Base-by-base conservation (phyloP, 2,113 vertebrate genomes). In the Panurus biarmicus region DNA sequence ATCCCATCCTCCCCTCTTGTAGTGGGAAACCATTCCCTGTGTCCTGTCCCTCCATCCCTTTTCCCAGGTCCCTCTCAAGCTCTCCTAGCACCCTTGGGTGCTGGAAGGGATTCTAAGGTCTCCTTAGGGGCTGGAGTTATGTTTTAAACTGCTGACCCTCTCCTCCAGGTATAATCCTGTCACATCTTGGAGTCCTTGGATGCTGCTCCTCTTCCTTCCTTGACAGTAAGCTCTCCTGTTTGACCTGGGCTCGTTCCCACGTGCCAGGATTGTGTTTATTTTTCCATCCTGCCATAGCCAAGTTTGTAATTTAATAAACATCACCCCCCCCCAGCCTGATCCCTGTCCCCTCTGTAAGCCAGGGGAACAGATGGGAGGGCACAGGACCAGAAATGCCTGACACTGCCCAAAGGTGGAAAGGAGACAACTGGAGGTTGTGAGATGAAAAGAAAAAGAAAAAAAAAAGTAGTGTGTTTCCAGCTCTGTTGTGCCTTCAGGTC, bases 321-420 rank as follows among this genome's bases (percentile, higher is more conserved):
- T 73, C 45, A 35, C n/a, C 47, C 33, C 51, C 31, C 14, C 53
- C 45, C 8, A 5, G 47, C 73, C 78, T 1, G 7, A n/a, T 87
- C 85, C 56, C 85, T 82, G 54, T 76, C 86, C 75, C 45, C 71
- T 92, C 45, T 57, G 33, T 64, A 26, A 92, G 62, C 71, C 89
- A 83, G 86, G 67, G 79, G 31, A 93, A 57, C 91, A 94, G 91
- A 94, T 92, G 91, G 79, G 58, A 96, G 58, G 83, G 89, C 94
- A 93, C 25, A 17, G 62, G 36, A 93, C 72, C 71, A 70, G 82
- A 22, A 92, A 64, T 6, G 54, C 64, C 79, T 93, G 62, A 18
- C 36, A 19, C 50, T 83, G 61, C 79, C 67, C 85, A 42, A 48
- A 57, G 50, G 72, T 76, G 82, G 21, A 60, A 31, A 35, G 67